phyloP scores from a whole-genome alignment of 92 coral and sea anemone genomes.

The Paramuricea clavata region DNA sequence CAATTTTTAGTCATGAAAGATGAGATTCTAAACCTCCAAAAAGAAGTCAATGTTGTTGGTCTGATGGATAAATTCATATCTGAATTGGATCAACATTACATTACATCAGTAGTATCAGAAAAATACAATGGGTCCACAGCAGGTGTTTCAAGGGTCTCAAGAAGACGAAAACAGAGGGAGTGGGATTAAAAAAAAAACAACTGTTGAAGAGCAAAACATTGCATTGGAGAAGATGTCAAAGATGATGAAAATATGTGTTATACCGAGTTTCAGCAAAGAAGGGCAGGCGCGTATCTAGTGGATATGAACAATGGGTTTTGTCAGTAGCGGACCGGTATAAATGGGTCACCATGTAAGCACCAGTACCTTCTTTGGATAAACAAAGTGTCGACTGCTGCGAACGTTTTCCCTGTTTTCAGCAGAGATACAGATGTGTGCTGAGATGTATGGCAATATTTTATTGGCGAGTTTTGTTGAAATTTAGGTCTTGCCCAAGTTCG shows the following conservation, averaged over 20 bases:
- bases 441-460: background rate
- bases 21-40: constrained; percentile 3
- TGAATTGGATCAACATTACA: background rate
- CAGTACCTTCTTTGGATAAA: constrained; percentile 27
- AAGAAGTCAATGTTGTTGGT: constrained; percentile 16
- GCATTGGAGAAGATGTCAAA: background rate
- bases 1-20: constrained; percentile 11
- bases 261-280: background rate
- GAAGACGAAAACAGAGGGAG: background rate
- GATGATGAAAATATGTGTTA: background rate
- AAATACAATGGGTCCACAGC: too few species aligned
- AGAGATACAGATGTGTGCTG: constrained; percentile 35
- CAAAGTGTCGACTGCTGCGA: constrained; percentile 21
- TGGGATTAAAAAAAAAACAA: background rate
- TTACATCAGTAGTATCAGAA: background rate
- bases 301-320: constrained; percentile 40
- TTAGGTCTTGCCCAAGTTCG: too few species aligned
- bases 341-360: constrained; percentile 40
- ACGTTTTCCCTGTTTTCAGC: constrained; percentile 7
- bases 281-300: constrained; percentile 8
- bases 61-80: background rate
- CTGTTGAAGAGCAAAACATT: background rate
- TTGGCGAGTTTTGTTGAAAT: too few species aligned
- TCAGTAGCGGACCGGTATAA: constrained; percentile 1
- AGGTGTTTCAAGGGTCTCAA: background rate